A percentile compares a stretch with the other conserved stretches of the same genome.
These are phyloP conservation scores for Drosophila glabriapex DNA, from an alignment of 2,888 invertebrate genomes.

Conservation along the genomic window DNA sequence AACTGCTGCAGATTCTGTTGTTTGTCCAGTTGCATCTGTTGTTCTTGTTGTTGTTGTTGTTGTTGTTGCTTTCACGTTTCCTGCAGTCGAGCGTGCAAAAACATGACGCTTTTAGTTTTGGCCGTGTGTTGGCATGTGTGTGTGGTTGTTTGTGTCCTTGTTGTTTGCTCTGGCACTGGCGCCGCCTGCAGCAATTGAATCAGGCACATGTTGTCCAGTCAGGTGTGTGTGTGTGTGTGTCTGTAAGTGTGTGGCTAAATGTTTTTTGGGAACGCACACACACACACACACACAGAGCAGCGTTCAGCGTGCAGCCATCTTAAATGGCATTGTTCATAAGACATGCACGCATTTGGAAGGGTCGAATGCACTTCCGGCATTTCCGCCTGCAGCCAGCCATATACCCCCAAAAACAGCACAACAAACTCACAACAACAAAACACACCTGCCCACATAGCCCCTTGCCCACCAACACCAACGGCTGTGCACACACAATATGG, in stretches of 20 bases:
- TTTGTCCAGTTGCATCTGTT: conserved; percentile 49
- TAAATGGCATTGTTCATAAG: conserved; percentile 77
- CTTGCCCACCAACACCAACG: too few species aligned
- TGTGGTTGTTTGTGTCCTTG: conserved; percentile 58
- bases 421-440: conserved; percentile 3
- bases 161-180: conserved; percentile 67
- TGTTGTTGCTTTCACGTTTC: conserved; percentile 37
- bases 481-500: conserved; percentile 29
- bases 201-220: conserved; percentile 55
- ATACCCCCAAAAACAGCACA: conserved; percentile 27
- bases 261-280: conserved; percentile 58
- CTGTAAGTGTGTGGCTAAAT: conserved; percentile 39
- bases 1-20: conserved; percentile 60
- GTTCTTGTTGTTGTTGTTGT: conserved; percentile 32
- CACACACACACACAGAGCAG: conserved; percentile 20
- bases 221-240: conserved; percentile 36
- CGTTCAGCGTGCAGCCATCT: conserved; percentile 16
- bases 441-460: conserved; percentile 12
- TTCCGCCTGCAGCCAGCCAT: conserved; percentile 55
- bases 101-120: conserved; percentile 78
- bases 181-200: conserved; percentile 70
- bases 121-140: not conserved
- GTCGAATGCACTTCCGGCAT: conserved; percentile 69
- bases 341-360: conserved; percentile 76
- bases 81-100: conserved; percentile 72